Conservation (phyloP, 2,797 vertebrate species). For the Halcyon chelicuti region DNA sequence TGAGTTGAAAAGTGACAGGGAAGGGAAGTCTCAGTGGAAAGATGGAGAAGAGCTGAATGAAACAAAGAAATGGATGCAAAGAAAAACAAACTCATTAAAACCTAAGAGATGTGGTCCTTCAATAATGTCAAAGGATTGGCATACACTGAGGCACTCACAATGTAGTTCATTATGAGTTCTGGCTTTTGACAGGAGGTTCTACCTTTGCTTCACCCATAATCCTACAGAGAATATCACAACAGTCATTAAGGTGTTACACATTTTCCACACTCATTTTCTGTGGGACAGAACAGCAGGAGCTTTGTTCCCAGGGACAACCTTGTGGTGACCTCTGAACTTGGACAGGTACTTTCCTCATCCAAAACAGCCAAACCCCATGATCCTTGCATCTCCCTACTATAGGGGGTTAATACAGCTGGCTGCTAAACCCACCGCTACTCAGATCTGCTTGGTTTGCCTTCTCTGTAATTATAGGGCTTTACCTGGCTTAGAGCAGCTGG, state of each 20-base stretch:
- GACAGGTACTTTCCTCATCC: not conserved
- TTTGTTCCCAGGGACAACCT: not conserved
- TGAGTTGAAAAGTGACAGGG: not conserved
- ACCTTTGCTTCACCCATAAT: not conserved
- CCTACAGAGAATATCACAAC: not conserved
- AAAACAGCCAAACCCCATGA: not conserved
- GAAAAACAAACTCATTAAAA: not conserved
- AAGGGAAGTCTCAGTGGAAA: not conserved
- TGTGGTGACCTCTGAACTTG: not conserved
- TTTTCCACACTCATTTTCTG: not conserved
- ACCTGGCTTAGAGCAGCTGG: not conserved
- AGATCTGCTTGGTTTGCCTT: not conserved
- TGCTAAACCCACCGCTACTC: not conserved
- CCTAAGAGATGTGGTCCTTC: not conserved
- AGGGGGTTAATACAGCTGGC: not conserved
- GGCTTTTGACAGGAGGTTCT: not conserved
- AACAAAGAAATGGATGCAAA: not conserved
- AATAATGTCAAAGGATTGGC: not conserved
- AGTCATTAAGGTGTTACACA: not conserved
- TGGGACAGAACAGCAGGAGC: not conserved
- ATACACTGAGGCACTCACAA: not conserved
- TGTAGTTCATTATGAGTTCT: not conserved
- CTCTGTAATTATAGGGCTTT: not conserved
- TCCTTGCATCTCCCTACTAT: rapidly evolving
- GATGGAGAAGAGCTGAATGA: not conserved